Conservation (phyloP, 2,888 invertebrate species). For the Psococerastis gibbosa region DNA sequence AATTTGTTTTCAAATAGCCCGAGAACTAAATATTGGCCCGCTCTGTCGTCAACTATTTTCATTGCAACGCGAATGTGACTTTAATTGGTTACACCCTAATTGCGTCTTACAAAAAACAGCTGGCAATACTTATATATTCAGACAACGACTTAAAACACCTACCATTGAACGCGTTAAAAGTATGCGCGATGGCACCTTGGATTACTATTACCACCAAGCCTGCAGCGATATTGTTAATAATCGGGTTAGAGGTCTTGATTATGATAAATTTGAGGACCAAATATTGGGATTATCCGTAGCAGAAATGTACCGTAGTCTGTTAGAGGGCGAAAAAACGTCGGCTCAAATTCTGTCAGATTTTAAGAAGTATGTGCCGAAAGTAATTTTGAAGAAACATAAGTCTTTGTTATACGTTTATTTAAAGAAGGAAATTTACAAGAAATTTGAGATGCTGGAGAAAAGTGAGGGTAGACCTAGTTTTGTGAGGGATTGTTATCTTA, state of each 20-base stretch:
- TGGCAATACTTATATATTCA: conserved; percentile 39
- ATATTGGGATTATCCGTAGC: conserved; percentile 68
- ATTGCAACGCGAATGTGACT: conserved; percentile 40
- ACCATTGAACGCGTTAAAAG: conserved; percentile 39
- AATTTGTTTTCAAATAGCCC: conserved; percentile 48
- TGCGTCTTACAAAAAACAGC: conserved; percentile 30
- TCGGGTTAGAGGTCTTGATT: conserved; percentile 58
- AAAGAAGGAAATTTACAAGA: conserved; percentile 52
- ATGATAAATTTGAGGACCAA: conserved; percentile 55
- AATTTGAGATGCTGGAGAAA: conserved; percentile 34
- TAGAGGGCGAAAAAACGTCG: conserved; percentile 47
- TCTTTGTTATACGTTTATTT: conserved; percentile 35
- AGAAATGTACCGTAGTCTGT: conserved; percentile 68
- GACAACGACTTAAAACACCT: conserved; percentile 61
- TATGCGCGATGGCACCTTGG: conserved; percentile 55
- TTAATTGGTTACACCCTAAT: conserved; percentile 50
- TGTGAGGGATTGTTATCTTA: conserved; percentile 63
- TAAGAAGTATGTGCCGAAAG: conserved; percentile 65
- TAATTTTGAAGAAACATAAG: conserved; percentile 55
- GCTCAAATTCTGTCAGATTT: conserved; percentile 57
- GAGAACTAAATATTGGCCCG: conserved; percentile 51
- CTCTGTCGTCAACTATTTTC: conserved; percentile 61
- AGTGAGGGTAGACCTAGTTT: conserved; percentile 41
- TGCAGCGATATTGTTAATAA: conserved; percentile 62
- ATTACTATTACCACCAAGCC: conserved; percentile 74